A percentile compares a stretch with the other conserved stretches of the same genome.
Evolutionary conservation across 2,888 invertebrate genomes (phyloP).

Genomic region (Branchipolynoe longqiensis): DNA sequence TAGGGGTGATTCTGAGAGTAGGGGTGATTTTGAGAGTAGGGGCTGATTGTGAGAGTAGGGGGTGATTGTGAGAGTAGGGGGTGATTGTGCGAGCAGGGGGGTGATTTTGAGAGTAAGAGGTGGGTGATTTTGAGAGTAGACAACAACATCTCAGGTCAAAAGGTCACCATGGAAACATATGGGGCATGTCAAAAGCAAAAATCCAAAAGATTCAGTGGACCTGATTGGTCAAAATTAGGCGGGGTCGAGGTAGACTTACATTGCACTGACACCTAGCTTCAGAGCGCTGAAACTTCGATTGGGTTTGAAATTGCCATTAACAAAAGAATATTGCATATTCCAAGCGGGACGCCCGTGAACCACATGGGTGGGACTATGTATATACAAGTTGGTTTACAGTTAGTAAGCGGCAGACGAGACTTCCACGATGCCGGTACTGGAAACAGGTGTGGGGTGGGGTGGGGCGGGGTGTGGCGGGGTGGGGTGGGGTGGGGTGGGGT

Average conservation of each 20-base stretch:
- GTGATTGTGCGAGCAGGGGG: not conserved
- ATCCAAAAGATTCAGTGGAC: too few species aligned
- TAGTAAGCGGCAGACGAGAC: not conserved
- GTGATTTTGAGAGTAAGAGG: not conserved
- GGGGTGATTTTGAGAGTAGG: too few species aligned
- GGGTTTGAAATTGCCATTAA: too few species aligned
- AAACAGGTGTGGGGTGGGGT: too few species aligned
- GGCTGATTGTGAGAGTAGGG: not conserved
- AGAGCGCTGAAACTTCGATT: not conserved
- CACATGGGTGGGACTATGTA: slow-evolving; percentile 20
- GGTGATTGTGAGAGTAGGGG: not conserved
- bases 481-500: too few species aligned
- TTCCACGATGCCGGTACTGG: not conserved
- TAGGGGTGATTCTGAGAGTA: too few species aligned
- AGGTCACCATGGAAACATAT: not conserved
- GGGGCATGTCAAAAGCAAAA: too few species aligned
- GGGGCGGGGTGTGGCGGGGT: too few species aligned
- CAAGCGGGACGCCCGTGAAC: slow-evolving; percentile 12
- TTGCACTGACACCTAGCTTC: slow-evolving; percentile 19
- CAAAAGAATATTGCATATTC: slow-evolving; percentile 37
- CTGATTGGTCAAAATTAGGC: not conserved
- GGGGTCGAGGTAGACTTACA: not conserved
- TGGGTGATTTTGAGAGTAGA: not conserved
- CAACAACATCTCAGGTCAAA: slow-evolving; percentile 13
- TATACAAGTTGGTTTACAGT: slow-evolving; percentile 30